Evolutionary conservation across 2,888 invertebrate genomes (phyloP), one percentile per base, ranked within the genome.

Genomic region (Cataglyphis albicans): DNA sequence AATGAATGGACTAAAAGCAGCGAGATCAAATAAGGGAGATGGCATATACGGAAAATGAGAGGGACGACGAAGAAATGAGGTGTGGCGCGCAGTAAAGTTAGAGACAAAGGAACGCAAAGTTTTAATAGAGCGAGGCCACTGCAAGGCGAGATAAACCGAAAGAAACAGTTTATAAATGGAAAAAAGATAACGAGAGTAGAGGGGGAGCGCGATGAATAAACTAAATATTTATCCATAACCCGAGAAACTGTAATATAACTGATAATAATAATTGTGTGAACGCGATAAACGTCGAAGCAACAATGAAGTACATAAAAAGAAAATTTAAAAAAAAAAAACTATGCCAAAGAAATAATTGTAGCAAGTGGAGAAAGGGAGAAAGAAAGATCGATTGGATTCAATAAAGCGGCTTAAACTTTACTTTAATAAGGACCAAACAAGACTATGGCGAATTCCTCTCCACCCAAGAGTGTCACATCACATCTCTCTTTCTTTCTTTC

Each of bases 61-160:
- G 57, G 18, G 18, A 59, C 44, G 21, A 35, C 64, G 52, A 38
- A 48, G 72, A 55, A 48, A 65, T 64, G 38, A 74, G 18, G 81
- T 63, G 57, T 52, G 29, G 21, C 38, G 41, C 41, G 63, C 55
- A 9, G 64, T n/a, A 38, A 64, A 75, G 74, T 57, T 65, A 59
- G 59, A 75, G 65, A 75, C 75, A 82, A 82, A 82, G 75, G 44
- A 65, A 75, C 44, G 74, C 44, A 3, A 80, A 65, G 81, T 75
- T 75, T 75, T 67, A 82, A 76, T 75, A 67, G 64, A 74, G 78
- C 78, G 57, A 7, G 57, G 21, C 44, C 35, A 35, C 78, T 48
- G 70, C 59, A 44, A 61, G 59, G 48, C 59, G 25, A 80, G 44
- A 80, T 80, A 80, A 80, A 80, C 68, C 48, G 32, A 59, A 25